These are phyloP conservation scores for Callionymus lyra DNA, from an alignment of 2,113 vertebrate genomes.

Conservation along the genomic window DNA sequence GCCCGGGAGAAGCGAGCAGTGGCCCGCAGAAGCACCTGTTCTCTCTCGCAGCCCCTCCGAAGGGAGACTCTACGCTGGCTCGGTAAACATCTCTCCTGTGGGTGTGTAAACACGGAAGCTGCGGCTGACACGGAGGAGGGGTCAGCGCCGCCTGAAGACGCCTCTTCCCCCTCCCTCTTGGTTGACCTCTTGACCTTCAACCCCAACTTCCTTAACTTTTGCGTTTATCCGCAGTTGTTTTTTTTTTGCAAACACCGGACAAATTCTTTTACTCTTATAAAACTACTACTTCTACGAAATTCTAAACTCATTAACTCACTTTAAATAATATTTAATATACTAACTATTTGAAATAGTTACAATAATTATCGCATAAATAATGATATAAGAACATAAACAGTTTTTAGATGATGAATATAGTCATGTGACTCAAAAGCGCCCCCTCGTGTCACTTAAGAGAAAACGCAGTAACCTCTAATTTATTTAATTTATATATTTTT, in stretches of 20 bases:
- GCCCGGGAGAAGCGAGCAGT: slow-evolving; percentile 60
- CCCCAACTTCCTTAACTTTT: neutral
- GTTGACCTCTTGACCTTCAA: neutral
- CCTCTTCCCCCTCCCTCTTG: slow-evolving; percentile 3
- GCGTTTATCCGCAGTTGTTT: too few species aligned
- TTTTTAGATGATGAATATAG: neutral
- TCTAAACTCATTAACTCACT: neutral
- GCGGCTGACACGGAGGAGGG: slow-evolving; percentile 31
- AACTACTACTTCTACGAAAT: too few species aligned
- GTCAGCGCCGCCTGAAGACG: slow-evolving; percentile 23
- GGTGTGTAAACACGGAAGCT: slow-evolving; percentile 75
- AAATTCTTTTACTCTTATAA: too few species aligned
- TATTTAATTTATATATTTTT: too few species aligned
- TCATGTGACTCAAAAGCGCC: slow-evolving; percentile 29
- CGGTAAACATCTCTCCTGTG: slow-evolving; percentile 56
- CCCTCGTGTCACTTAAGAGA: slow-evolving; percentile 31
- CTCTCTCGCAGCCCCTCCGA: slow-evolving; percentile 57
- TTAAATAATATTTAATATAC: neutral
- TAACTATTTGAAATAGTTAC: neutral
- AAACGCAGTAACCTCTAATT: neutral
- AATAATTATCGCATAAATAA: neutral
- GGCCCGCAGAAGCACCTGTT: slow-evolving; percentile 52
- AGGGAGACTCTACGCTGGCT: slow-evolving; percentile 38
- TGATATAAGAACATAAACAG: neutral
- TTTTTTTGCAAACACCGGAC: too few species aligned